Evolutionary conservation across 2,888 invertebrate genomes (phyloP), one percentile per base, ranked within the genome.

Genomic region (Andrena fulva): DNA sequence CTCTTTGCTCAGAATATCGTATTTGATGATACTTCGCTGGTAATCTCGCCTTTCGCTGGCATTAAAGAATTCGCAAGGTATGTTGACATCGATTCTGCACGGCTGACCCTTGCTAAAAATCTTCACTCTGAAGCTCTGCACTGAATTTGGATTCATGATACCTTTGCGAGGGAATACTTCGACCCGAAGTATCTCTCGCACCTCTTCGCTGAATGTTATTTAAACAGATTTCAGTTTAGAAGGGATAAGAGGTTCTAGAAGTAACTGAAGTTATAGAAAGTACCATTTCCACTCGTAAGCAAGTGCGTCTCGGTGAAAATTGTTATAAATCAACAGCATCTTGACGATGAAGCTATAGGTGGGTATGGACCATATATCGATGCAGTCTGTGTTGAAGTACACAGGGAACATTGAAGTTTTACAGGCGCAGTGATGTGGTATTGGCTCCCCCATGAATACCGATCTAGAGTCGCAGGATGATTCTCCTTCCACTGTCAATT

Each of bases 261-360:
- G 31, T n/a, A 54, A n/a, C 27, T 10, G 8, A 54, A 31, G 27
- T 42, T 59, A 2, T 1, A 0, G 50, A 7, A 31, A 29, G 0
- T 80, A 80, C 94, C 86, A 91, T 85, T 91, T 90, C 94, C 94
- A 95, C 29, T 90, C 85, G 80, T 93, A 95, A 12, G 92, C 91
- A 29, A 95, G 87, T 2, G 93, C 90, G 52, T 93, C 91, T 54
- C 90, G 59, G 5, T 68, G 81, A 7, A 93, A 92, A 64, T 86
- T 89, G 87, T 95, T 95, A 77, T 92, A 91, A 52, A 95, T 91
- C 80, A 94, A 93, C 71, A 95, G 88, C 81, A 95, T 85, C 82
- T 89, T 92, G 54, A 93, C 91, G 2, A 87, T 79, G 42, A 81
- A 87, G 70, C 88, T 92, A 89, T 94, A 93, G 2, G 90, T 90